These are phyloP conservation scores for Acrobasis consociella DNA, from an alignment of 2,888 invertebrate species.

Conservation along the genomic window DNA sequence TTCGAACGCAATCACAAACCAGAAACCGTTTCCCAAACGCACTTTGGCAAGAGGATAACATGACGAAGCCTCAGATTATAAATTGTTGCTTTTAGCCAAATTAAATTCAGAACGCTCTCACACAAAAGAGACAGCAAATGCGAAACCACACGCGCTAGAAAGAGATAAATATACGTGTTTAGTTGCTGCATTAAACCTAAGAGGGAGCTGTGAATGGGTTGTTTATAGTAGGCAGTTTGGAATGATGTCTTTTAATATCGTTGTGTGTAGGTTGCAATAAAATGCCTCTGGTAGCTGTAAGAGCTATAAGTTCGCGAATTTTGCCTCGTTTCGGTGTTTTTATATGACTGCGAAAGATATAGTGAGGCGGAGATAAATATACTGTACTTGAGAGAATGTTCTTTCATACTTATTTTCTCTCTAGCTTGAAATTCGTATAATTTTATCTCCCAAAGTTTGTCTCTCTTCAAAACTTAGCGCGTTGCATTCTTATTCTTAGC, in stretches of 20 bases:
- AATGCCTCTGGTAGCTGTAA: conserved; percentile 24
- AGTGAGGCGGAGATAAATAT: background rate
- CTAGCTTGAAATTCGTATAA: background rate
- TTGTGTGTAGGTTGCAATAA: conserved; percentile 38
- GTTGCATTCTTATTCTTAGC: no score
- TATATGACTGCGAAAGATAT: conserved; percentile 10
- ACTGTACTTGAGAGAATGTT: conserved; percentile 3
- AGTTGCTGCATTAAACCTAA: conserved; percentile 38
- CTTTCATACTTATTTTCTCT: background rate
- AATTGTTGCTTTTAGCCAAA: conserved; percentile 50
- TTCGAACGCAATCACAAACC: conserved; percentile 18
- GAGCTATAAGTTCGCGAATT: conserved; percentile 22
- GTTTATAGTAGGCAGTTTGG: conserved; percentile 60
- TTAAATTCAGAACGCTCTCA: conserved; percentile 41
- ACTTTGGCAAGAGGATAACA: conserved; percentile 26
- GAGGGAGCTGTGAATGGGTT: conserved; percentile 54
- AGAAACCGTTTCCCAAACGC: conserved; percentile 24
- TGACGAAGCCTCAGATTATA: conserved; percentile 38
- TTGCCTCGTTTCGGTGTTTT: conserved; percentile 25
- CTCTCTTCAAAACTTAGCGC: no score
- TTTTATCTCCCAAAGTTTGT: no score
- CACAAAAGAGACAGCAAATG: conserved; percentile 32
- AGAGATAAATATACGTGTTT: conserved; percentile 19
- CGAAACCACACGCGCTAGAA: conserved; percentile 8
- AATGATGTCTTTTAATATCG: conserved; percentile 63